Evolutionary conservation across 2,113 vertebrate genomes (phyloP), one percentile per base, ranked within the genome.

Genomic region (Otus sunia): DNA sequence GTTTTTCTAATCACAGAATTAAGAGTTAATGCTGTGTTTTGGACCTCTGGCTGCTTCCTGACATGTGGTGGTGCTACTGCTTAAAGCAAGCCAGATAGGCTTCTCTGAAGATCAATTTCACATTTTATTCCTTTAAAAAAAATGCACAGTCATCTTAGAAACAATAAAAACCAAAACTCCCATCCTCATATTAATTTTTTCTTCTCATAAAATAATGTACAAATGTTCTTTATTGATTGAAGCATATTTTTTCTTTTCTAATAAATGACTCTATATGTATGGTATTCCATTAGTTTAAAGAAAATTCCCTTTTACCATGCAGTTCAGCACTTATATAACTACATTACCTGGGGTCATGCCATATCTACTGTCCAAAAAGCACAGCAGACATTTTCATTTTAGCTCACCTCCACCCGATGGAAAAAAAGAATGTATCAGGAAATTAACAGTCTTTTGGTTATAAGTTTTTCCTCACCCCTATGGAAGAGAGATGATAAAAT

Each of bases 291-390:
- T 89, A 59, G 43, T 92, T 95, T 91, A 81, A 88, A 95, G 89
- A 81, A 59, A 86, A 75, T 72, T 94, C 64, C 37, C 47, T 92
- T 72, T 91, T 92, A 68, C 36, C 45, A 53, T 45, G 49, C 73
- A 86, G 68, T 73, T 96, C 81, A 91, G 36, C 66, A 86, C 34
- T 84, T 82, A 58, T 2, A 59, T 50, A 97, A 94, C 87, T 96
- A 96, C 98, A 98, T 98, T 98, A 99, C 98, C 96, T 25, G 98
- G 98, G 53, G 97, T 98, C 98, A 99, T 97, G 82, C 98, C 98
- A 91, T 96, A 98, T 63, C 98, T 98, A 80, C 98, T 98, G 94
- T 99, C 99, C 96, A 99, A 97, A 96, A 99, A 99, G 92, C 98
- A 99, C 34, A 99, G 97, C 93, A 98, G 98, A 92, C 97, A 98